Base-by-base conservation (phyloP, 35 echinoderm and acorn worm species). In the Patiria miniata region DNA sequence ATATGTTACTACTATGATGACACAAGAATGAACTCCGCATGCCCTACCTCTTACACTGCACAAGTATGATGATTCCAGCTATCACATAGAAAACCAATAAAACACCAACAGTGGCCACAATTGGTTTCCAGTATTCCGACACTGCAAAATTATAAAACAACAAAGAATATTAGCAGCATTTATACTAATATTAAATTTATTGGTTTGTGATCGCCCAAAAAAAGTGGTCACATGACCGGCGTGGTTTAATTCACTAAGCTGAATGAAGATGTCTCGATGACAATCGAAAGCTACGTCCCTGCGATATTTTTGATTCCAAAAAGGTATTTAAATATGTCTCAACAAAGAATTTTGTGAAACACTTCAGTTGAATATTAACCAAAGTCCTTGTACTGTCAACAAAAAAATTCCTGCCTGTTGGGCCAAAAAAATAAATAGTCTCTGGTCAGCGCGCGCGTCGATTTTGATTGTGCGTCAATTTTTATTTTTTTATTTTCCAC, bases 51-150 rank as follows among this genome's bases (percentile, higher is more conserved):
- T 61, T 82, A 29, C 29, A 16, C 7, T 65, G 44, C 15, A 80
- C 79, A 40, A 36, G 52, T 36, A 90, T 65, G 30, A 81, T 53
- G 54, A 90, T 32, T 14, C 87, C 87, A 69, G 80, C 39, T 3
- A 90, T 18, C 4, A 83, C 21, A 37, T 90, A 90, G 57, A 90
- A 83, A 32, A 51, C 34, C 40, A 90, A 59, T 5, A 90, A 26
- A 9, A 90, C 87, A 22, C 36, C 87, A 83, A 90, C 60, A 7
- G 87, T 90, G 4, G 40, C 15, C 33, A 90, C n/a, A 32, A 90
- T 90, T 1, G 87, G 87, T 76, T 83, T 90, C 87, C 87, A 90
- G 38, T 82, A 90, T 32, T 90, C 80, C 9, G 39, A 22, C 19
- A 29, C 87, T 90, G 29, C 23, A 73, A 73, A 4, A 73, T 18